These are phyloP conservation scores for Murina feae DNA, from an alignment of 2,113 vertebrate genomes.

Conservation along the genomic window DNA sequence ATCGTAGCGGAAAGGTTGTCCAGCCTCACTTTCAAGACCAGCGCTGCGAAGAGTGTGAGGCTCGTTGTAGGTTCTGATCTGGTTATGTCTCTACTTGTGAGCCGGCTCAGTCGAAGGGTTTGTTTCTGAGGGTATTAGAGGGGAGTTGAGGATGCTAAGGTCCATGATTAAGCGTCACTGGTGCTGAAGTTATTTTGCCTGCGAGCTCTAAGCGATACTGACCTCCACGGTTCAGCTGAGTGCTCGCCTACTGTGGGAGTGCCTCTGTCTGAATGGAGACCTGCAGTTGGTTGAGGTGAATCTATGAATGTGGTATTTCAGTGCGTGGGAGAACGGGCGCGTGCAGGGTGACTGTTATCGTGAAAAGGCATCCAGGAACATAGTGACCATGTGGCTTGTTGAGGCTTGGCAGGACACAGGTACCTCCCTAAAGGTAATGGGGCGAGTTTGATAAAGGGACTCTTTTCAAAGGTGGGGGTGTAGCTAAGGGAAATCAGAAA, in stretches of 20 bases:
- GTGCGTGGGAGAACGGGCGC: background rate
- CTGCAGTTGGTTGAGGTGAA: background rate
- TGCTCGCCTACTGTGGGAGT: background rate
- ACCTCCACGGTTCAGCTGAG: background rate
- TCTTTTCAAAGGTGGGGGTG: background rate
- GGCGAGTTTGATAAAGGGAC: background rate
- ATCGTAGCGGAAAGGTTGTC: background rate
- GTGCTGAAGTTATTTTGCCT: background rate
- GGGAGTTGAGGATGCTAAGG: background rate
- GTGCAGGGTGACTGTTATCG: background rate
- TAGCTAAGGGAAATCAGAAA: background rate
- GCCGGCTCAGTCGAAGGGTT: background rate
- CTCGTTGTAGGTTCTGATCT: constrained; percentile 22
- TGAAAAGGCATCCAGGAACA: background rate
- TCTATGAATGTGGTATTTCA: background rate
- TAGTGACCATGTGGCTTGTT: background rate
- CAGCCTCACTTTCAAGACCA: constrained; percentile 48
- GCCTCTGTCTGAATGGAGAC: background rate
- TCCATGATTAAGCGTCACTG: background rate
- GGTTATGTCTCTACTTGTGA: background rate
- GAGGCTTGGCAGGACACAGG: background rate
- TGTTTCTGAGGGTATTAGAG: background rate
- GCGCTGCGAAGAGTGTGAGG: constrained; percentile 31
- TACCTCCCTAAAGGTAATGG: background rate
- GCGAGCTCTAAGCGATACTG: constrained; percentile 20